Evolutionary conservation across 2,888 invertebrate species (phyloP), one percentile per base, ranked within the genome.

Genomic region (Pandemis corylana): DNA sequence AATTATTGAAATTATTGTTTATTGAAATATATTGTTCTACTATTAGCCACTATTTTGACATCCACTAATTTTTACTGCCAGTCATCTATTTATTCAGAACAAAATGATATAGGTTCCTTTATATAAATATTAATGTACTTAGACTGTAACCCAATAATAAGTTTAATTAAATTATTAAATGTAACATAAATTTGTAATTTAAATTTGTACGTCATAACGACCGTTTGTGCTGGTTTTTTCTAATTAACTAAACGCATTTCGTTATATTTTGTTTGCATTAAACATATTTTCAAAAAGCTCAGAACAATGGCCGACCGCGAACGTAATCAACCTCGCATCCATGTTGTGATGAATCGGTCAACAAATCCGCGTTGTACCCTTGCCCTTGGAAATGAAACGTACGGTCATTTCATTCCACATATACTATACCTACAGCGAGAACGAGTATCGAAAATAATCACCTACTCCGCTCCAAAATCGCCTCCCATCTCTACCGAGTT

Each of bases 311-410:
- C 81, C 78, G 81, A 88, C 87, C 86, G 84, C 86, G 80, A 85
- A 83, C 82, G 81, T 84, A 86, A 82, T 80, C 76, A 74, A 68
- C 15, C 66, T 36, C 68, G 76, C 76, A 77, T 77, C 80, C 78
- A 82, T 82, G 84, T 84, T 87, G 86, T 85, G 82, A 84, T 85
- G 83, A 86, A 86, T 84, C 87, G 88, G 81, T 86, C 87, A 87
- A 88, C 84, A 87, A 85, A 89, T 88, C 84, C 85, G 83, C 71
- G 88, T 89, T 82, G 89, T 91, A 91, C 90, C 89, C 90, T 89
- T 90, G 92, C 90, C 93, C 93, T 94, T 94, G 93, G 84, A 84
- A 85, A 83, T 85, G 80, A 92, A 93, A 90, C 90, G 90, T 90
- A 90, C 90, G 89, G 88, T 89, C 90, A 88, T 89, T 87, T 85